phyloP scores from a whole-genome alignment of 2,888 invertebrate species.

The Adelphocoris suturalis region DNA sequence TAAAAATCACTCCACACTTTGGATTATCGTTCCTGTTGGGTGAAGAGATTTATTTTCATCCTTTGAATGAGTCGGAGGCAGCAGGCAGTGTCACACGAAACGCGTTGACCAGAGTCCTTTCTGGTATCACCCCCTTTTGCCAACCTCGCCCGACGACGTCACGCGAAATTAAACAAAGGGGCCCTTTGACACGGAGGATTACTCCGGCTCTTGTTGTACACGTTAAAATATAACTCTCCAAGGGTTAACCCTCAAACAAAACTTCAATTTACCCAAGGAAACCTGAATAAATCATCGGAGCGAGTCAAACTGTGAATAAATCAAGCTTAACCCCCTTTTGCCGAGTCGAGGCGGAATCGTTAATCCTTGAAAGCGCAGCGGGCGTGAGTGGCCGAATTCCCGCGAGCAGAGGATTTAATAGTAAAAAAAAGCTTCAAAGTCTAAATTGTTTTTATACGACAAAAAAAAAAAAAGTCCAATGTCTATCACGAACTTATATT shows the following conservation, averaged over 20 bases:
- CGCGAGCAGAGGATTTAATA: neutral
- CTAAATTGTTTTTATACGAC: constrained; percentile 6
- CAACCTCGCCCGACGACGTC: constrained; percentile 20
- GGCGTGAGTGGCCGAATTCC: constrained; percentile 22
- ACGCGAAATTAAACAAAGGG: constrained; percentile 53
- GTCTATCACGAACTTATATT: no score
- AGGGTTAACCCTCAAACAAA: constrained; percentile 57
- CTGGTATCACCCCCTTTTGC: neutral
- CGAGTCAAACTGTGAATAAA: constrained; percentile 58
- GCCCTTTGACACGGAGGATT: constrained; percentile 54
- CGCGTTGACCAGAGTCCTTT: neutral
- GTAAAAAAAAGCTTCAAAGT: neutral
- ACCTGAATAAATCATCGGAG: constrained; percentile 53
- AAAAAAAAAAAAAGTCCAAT: no score
- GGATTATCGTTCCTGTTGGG: neutral
- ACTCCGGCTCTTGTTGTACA: constrained; percentile 46
- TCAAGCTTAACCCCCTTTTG: constrained; percentile 46
- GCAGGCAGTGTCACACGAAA: constrained; percentile 5
- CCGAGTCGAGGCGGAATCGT: constrained; percentile 32
- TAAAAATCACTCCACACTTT: no score
- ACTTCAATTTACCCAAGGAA: constrained; percentile 55
- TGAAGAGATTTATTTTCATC: neutral
- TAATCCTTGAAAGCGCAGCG: constrained; percentile 14
- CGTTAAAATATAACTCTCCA: constrained; percentile 54
- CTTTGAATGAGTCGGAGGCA: neutral